Evolutionary conservation across 2,797 vertebrate genomes (phyloP), one percentile per base, ranked within the genome.

Genomic region (Tangara arthus): DNA sequence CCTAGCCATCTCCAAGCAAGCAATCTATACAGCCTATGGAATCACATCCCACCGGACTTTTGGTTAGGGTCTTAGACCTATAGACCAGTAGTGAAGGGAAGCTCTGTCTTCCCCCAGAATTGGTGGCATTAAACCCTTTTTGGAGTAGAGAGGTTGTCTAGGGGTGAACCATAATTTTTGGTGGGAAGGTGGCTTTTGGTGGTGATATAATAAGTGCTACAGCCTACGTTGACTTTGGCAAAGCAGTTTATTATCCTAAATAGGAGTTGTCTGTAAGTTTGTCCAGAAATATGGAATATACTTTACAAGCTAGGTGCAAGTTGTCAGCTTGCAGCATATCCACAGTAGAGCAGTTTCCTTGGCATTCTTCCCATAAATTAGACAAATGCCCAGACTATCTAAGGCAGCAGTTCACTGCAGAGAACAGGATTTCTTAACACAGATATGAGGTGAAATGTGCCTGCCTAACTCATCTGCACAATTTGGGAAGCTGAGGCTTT

Each of bases 231-330:
- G 91, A 87, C 77, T 95, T 95, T 84, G 80, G 82, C 59, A 4
- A 70, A 73, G 42, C 37, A 63, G 21, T 32, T 82, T 80, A 77
- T 82, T 92, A 73, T 77, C 84, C 47, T 84, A 69, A 63, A 39
- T 35, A 82, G 64, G 49, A 95, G 41, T 6, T 93, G 55, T 95
- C 96, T 95, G 78, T 92, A 93, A 95, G 92, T 82, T 93, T 90
- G 60, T 53, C 83, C 64, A 89, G 90, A 94, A 84, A 87, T 73
- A 77, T 56, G 34, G 41, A 73, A 90, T 71, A 37, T 46, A 71
- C 87, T 92, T 92, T 77, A 77, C 68, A 50, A 87, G 27, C 41
- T 80, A 73, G 77, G 52, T 60, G 3, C 41, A 90, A 90, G 66
- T 55, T 90, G 53, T 85, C 92, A 94, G 70, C 68, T 53, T 89